Conservation (phyloP, 2,888 invertebrate genomes). For the Vesta saturnalis region DNA sequence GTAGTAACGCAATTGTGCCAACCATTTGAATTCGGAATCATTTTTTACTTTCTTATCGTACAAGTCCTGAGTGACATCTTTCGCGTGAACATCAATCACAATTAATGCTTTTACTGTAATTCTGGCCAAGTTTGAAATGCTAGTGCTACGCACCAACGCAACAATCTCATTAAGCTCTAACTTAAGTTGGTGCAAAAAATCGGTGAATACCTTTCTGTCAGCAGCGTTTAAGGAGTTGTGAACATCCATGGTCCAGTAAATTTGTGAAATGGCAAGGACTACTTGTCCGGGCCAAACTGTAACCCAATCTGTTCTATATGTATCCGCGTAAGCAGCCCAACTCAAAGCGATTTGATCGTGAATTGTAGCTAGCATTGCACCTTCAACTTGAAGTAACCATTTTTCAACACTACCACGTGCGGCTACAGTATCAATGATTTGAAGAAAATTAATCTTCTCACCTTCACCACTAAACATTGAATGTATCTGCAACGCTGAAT, state of each 20-base stretch:
- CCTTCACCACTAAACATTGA: constrained; percentile 81
- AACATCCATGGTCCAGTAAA: constrained; percentile 85
- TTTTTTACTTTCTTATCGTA: constrained; percentile 71
- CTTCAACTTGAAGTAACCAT: constrained; percentile 85
- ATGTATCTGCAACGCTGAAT: constrained; percentile 74
- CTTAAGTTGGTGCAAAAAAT: constrained; percentile 67
- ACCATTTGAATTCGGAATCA: constrained; percentile 85
- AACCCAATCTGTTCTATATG: constrained; percentile 75
- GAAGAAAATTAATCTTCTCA: constrained; percentile 74
- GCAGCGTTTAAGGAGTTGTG: constrained; percentile 73
- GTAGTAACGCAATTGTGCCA: constrained; percentile 85
- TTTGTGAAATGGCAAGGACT: constrained; percentile 81
- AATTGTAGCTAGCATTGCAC: constrained; percentile 80
- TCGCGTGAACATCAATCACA: constrained; percentile 86
- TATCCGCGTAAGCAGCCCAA: constrained; percentile 70
- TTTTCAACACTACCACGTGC: constrained; percentile 86
- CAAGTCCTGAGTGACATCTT: constrained; percentile 79
- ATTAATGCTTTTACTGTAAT: constrained; percentile 85
- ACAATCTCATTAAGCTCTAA: constrained; percentile 79
- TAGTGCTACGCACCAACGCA: constrained; percentile 74
- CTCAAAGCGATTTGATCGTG: constrained; percentile 74
- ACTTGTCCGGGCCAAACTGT: constrained; percentile 85
- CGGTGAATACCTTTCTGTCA: constrained; percentile 61
- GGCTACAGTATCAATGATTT: constrained; percentile 73
- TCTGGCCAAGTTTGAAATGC: constrained; percentile 74